Base-by-base conservation (phyloP, 2,113 vertebrate species). In the Mormyrus lacerda region DNA sequence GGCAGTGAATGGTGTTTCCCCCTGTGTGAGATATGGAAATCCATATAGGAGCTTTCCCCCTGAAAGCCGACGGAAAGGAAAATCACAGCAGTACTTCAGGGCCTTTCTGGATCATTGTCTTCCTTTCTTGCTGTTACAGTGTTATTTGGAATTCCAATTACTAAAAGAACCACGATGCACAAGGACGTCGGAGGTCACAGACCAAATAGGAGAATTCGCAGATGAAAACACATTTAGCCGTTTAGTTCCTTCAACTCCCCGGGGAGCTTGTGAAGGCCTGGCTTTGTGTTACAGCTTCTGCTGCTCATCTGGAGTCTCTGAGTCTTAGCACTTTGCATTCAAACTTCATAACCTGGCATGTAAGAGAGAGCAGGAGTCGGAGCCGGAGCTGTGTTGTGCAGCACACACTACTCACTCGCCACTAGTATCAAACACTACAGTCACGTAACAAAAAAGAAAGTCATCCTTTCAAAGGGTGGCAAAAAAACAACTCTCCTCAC, bases 301-400 rank as follows among this genome's bases (percentile, higher is more conserved):
- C 87, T 76, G 8, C 42, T 95, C 92, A 92, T 94, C 92, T 90
- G 45, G 83, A 61, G 90, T 92, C 94, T 93, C 93, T 93, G 91
- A 91, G 91, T 91, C 73, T 92, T 91, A 91, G 91, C 91, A 92
- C 91, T 93, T 89, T 87, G 58, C 79, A 88, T 44, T 76, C 91
- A 58, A 88, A 15, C 87, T 83, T 90, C 82, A 92, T 93, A 92
- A 91, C 44, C 89, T 15, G 89, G 11, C 89, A 13, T 53, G 27
- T 19, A 85, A n/a, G 50, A 51, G 45, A 86, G n/a, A 5, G 1
- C 47, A 50, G 84, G 48, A 86, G 44, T 31, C 61, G 31, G 61
- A 69, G 27, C 0, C 1, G 4, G 10, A 10, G 82, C 24, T 3
- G 21, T 3, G 44, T n/a, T 21, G 1, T n/a, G 17, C 82, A 0